phyloP scores from a whole-genome alignment of 1,140 invertebrate genomes.

The Calycopis cecrops region DNA sequence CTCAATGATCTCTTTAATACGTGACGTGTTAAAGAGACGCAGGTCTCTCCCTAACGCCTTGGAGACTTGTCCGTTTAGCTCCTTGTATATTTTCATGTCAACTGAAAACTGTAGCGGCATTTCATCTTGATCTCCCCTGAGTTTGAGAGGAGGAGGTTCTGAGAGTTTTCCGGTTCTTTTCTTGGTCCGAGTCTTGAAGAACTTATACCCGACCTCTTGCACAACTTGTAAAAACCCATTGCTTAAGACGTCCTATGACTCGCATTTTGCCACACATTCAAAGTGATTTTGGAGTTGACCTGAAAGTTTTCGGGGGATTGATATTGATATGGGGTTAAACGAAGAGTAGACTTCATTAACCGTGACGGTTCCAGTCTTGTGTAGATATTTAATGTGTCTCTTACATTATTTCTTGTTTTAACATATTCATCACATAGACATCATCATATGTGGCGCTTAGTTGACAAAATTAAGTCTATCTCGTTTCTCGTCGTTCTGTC shows the following conservation, averaged over 20 bases:
- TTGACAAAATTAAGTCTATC: not conserved
- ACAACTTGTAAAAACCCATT: no score
- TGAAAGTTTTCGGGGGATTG: no score
- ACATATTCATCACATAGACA: no score
- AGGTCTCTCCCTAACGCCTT: slow-evolving; percentile 19
- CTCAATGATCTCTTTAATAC: slow-evolving; percentile 22
- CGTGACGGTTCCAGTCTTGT: no score
- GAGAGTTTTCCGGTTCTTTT: not conserved
- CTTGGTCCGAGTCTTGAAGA: not conserved
- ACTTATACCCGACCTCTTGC: not conserved
- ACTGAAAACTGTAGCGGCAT: slow-evolving; percentile 6
- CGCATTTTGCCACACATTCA: no score
- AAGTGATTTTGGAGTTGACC: no score
- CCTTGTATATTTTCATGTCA: slow-evolving; percentile 2
- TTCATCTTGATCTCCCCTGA: not conserved
- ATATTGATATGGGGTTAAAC: no score
- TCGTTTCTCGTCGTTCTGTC: not conserved
- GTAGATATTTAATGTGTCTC: no score
- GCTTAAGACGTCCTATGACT: no score
- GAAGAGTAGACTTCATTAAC: no score
- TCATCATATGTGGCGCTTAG: not conserved
- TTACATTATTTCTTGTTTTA: no score
- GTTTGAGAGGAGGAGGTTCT: not conserved
- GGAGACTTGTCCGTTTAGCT: slow-evolving; percentile 19
- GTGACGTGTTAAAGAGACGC: slow-evolving; percentile 5